Base-by-base conservation (phyloP, 2,888 invertebrate genomes). In the Leptodirus hochenwartii region DNA sequence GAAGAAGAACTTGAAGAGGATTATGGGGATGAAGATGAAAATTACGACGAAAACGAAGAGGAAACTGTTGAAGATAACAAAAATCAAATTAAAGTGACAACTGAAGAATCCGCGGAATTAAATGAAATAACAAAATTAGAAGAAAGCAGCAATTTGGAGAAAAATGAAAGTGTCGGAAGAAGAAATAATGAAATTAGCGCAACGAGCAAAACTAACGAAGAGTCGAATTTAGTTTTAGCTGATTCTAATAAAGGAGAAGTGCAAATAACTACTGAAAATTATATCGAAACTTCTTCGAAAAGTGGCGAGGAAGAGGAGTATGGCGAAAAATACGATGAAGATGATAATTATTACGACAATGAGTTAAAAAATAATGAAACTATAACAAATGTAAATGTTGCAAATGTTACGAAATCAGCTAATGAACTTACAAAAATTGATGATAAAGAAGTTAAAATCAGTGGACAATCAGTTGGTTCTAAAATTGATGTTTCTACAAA, bases 11-110 rank as follows among this genome's bases (percentile, higher is more conserved):
- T 23, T 10, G 17, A 27, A 11, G 12, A 31, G 6, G 24, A 32
- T n/a, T 22, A 17, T 27, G 34, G 34, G 17, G 29, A 27, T 10
- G 25, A 37, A 24, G 12, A 30, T 17, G 20, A 35, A 11, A 24
- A 33, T 17, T 11, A 34, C 4, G 22, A 15, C 10, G 24, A 17
- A 22, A 17, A 22, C 13, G 27, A 32, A 34, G 15, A 16, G 13
- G 17, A 15, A n/a, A 8, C 25, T 10, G 25, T 10, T 6, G 10
- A 24, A 8, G 10, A 24, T 6, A 23, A 10, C 24, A 5, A 23
- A 12, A 23, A 23, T 23, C 24, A 12, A 23, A 23, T 9, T n/a
- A 23, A 23, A 23, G 24, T 9, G 12, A 10, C 5, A 23, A 9
- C 12, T n/a, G 25, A 25, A n/a, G 25, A 25, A 13, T 25, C 15